Percentiles rank a stretch among this genome's conserved stretches.
phyloP scores from a whole-genome alignment of 1,140 invertebrate species.

The Solenopsis fugax region DNA sequence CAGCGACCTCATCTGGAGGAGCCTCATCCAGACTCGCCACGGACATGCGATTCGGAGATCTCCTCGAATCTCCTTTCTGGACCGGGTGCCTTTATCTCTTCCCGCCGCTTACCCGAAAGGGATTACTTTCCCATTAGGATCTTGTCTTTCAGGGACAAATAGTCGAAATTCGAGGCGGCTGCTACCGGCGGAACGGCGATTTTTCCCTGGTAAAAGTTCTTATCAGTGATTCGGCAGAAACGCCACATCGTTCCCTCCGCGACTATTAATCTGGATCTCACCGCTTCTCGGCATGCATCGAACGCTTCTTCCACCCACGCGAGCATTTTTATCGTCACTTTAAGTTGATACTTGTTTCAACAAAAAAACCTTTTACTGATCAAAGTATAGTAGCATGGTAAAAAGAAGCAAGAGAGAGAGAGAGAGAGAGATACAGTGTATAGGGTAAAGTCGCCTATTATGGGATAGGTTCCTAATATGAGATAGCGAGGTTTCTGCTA shows the following conservation, averaged over 20 bases:
- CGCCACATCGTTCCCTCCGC: constrained; percentile 4
- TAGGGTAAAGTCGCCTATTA: too few relatives aligned
- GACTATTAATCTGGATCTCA: constrained; percentile 27
- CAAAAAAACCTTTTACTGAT: background rate
- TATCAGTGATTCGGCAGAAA: constrained; percentile 56
- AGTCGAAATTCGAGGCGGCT: constrained; percentile 71
- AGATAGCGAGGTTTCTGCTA: too few relatives aligned
- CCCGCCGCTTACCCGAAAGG: constrained; percentile 74
- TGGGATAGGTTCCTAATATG: too few relatives aligned
- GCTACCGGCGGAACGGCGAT: constrained; percentile 63
- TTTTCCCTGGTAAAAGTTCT: constrained; percentile 63
- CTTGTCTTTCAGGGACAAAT: constrained; percentile 81
- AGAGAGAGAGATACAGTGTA: too few relatives aligned
- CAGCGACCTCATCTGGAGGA: constrained; percentile 71
- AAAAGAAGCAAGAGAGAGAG: too few relatives aligned
- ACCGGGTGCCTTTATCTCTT: constrained; percentile 70
- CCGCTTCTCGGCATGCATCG: constrained; percentile 8
- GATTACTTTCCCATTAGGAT: constrained; percentile 84
- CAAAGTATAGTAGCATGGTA: background rate
- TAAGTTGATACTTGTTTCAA: background rate
- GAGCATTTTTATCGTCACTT: background rate
- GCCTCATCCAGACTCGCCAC: constrained; percentile 61
- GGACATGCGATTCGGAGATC: constrained; percentile 66
- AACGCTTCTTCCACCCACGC: background rate
- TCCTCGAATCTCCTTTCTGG: constrained; percentile 60